Evolutionary conservation across 2,797 vertebrate species (phyloP).

Genomic region (Sebastes alutus): DNA sequence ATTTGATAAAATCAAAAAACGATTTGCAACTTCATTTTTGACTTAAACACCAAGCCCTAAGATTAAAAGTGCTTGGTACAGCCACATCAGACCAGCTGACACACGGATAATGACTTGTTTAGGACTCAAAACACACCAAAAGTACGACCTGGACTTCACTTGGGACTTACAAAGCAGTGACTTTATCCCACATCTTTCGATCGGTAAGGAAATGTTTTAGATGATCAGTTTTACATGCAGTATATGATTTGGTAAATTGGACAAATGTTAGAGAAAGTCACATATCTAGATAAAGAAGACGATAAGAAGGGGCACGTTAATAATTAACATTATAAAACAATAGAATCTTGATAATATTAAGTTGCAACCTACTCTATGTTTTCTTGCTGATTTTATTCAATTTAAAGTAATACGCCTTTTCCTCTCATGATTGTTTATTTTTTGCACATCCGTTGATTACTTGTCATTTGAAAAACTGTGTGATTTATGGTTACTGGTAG

Average conservation of each 20-base stretch:
- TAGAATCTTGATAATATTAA: not conserved
- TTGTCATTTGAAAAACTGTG: not conserved
- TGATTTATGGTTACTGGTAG: not conserved
- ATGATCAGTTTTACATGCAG: not conserved
- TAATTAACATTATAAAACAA: not conserved
- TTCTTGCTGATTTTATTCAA: not conserved
- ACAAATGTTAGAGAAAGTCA: not conserved
- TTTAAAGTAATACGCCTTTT: not conserved
- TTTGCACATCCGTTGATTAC: not conserved
- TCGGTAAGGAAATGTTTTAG: not conserved
- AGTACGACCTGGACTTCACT: not conserved
- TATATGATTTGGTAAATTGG: not conserved
- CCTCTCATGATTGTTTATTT: not conserved
- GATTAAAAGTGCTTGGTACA: not conserved
- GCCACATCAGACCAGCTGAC: not conserved
- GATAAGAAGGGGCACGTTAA: rapidly evolving
- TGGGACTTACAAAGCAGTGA: not conserved
- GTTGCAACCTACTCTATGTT: not conserved
- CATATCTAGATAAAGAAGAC: not conserved
- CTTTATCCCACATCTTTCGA: not conserved
- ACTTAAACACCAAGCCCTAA: not conserved
- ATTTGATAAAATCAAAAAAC: not conserved
- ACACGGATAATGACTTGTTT: not conserved
- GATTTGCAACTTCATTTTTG: rapidly evolving
- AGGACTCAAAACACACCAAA: not conserved